These are phyloP conservation scores for Lacanobia oleracea DNA, from an alignment of 2,888 invertebrate genomes.

Conservation along the genomic window DNA sequence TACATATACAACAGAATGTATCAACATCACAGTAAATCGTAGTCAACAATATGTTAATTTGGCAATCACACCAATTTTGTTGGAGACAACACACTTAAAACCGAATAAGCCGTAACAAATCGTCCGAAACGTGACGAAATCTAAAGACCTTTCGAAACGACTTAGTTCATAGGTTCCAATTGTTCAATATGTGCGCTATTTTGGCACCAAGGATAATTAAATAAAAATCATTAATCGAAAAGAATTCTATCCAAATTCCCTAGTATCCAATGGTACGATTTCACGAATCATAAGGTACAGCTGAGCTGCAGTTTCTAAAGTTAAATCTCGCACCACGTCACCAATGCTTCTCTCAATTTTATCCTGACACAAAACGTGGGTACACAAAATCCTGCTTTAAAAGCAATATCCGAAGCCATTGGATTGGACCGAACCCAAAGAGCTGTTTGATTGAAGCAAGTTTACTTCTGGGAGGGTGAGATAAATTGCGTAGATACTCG, in stretches of 20 bases:
- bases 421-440: slow-evolving; percentile 46
- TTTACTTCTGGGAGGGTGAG: slow-evolving; percentile 15
- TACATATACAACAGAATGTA: slow-evolving; percentile 11
- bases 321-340: slow-evolving; percentile 9
- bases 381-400: slow-evolving; percentile 34
- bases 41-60: slow-evolving; percentile 34
- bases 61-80: slow-evolving; percentile 37
- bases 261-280: not conserved
- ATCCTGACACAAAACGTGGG: not conserved
- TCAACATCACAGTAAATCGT: slow-evolving; percentile 32
- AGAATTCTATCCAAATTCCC: not conserved
- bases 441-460: slow-evolving; percentile 29
- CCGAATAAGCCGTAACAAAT: slow-evolving; percentile 50
- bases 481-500: slow-evolving; percentile 17
- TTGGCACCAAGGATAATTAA: not conserved
- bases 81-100: slow-evolving; percentile 25
- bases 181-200: slow-evolving; percentile 31
- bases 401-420: slow-evolving; percentile 43
- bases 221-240: not conserved
- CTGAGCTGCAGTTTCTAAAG: not conserved
- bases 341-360: slow-evolving; percentile 9
- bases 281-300: not conserved
- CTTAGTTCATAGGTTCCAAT: slow-evolving; percentile 2
- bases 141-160: slow-evolving; percentile 27
- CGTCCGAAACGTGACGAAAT: slow-evolving; percentile 39